A percentile compares a stretch with the other conserved stretches of the same genome.
Evolutionary conservation across 2,888 invertebrate genomes (phyloP).

Genomic region (Drosophila antonietae): DNA sequence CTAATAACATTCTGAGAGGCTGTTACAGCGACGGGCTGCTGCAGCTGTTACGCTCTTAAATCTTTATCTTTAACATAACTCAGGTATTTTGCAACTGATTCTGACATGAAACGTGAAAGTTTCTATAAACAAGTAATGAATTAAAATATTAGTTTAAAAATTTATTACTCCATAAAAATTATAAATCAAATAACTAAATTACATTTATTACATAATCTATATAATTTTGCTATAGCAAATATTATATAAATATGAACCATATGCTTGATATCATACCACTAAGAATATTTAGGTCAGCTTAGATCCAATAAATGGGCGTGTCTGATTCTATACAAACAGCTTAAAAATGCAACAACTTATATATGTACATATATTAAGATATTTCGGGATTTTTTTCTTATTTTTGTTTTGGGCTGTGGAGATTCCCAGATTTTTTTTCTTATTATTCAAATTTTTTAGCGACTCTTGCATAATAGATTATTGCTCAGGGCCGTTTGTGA

Average conservation of each 20-base stretch:
- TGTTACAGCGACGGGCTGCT: neutral
- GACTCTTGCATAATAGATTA: neutral
- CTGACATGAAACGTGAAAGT: neutral
- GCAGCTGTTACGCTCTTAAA: neutral
- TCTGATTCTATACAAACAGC: neutral
- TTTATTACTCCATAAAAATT: neutral
- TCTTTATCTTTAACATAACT: neutral
- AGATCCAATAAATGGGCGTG: neutral
- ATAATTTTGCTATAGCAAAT: too few relatives aligned
- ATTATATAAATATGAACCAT: neutral
- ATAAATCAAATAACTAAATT: neutral
- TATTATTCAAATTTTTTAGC: neutral
- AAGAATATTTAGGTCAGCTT: neutral
- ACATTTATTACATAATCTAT: too few relatives aligned
- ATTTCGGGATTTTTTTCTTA: neutral
- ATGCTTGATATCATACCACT: neutral
- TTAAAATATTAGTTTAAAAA: neutral
- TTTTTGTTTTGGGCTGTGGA: neutral
- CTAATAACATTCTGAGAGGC: neutral
- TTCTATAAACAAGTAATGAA: neutral
- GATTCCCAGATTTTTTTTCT: neutral
- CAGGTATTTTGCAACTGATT: neutral
- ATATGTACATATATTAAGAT: neutral
- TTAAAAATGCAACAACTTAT: neutral
- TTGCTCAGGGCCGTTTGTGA: conserved; percentile 20